phyloP scores from a whole-genome alignment of 1,140 invertebrate species.

The Babylonia areolata region DNA sequence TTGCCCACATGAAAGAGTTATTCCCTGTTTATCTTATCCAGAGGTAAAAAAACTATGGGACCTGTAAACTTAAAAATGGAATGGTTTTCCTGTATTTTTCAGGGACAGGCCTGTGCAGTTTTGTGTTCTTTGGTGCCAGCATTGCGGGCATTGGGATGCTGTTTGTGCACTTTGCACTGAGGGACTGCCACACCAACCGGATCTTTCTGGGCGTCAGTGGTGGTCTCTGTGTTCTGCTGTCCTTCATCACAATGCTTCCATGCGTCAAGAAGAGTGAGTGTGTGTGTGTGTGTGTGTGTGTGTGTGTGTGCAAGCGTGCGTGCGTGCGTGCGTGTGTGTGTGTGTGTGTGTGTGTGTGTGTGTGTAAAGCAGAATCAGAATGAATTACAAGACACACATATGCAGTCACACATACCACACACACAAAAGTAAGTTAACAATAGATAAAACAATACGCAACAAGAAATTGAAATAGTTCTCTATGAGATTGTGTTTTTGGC shows the following conservation, averaged over 20 bases:
- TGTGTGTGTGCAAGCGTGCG: not conserved
- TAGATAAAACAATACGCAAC: not conserved
- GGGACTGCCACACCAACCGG: conserved; percentile 92
- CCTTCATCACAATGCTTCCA: conserved; percentile 90
- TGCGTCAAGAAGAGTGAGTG: conserved; percentile 72
- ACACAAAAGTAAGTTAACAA: no score
- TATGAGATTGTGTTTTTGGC: no score
- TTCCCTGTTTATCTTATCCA: no score
- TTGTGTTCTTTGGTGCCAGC: conserved; percentile 87
- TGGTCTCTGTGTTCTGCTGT: conserved; percentile 90
- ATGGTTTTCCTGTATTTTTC: conserved; percentile 41
- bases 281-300: not conserved
- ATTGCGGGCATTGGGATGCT: conserved; percentile 89
- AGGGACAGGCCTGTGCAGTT: conserved; percentile 86
- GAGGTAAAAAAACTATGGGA: no score
- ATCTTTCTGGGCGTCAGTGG: conserved; percentile 98
- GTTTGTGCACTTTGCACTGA: conserved; percentile 88
- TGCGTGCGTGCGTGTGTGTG: no score
- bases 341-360: no score
- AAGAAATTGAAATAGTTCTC: no score
- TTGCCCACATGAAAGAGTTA: no score
- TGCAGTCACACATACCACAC: no score
- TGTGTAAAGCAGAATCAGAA: not conserved
- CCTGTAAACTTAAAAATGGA: no score
- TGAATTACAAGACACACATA: not conserved